Evolutionary conservation across 37 sponge, comb jelly and placozoan species (phyloP), one percentile per base, ranked within the genome.

Genomic region (Cladorhizidae sp.): DNA sequence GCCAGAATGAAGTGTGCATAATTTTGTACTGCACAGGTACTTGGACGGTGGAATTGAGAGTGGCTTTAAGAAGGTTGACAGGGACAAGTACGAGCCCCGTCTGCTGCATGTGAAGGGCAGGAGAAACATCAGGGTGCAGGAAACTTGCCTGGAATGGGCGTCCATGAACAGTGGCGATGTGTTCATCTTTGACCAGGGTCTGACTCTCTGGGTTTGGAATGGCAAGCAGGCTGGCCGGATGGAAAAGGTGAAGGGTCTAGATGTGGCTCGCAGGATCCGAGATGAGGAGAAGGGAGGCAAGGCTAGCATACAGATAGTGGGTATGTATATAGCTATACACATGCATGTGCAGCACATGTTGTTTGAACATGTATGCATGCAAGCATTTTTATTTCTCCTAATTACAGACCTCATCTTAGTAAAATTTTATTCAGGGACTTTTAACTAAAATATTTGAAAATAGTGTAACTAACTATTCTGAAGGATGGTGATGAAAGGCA

Each of bases 131-230:
- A 80, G 96, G 9, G 90, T 92, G 14, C 71, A 70, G 61, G 78
- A 91, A 80, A 77, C 70, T 37, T 64, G 71, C 35, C 70, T 86
- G 64, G 77, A 87, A 0, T 86, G 87, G 87, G 70, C 25, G 2
- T 89, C 95, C 38, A 81, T 97, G 86, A 97, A 97, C 86, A 70
- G 89, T 68, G 98, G 98, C 39, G 98, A 97, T 83, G 90, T 83
- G 51, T 97, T 97, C 84, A 87, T 97, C 62, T 45, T 97, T 73
- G 98, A 97, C 74, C 29, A 77, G 40, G 91, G 90, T 2, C 77
- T 76, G 45, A 81, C 75, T 43, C 78, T 97, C 50, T 92, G 81
- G 64, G 92, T 92, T 29, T 97, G 98, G 98, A 82, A 88, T 64
- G 98, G 98, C 5, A 14, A 38, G 0, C 80, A 81, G 43, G 76